phyloP scores from a whole-genome alignment of 2,888 invertebrate genomes.

The Xanthostigma xanthostigma region DNA sequence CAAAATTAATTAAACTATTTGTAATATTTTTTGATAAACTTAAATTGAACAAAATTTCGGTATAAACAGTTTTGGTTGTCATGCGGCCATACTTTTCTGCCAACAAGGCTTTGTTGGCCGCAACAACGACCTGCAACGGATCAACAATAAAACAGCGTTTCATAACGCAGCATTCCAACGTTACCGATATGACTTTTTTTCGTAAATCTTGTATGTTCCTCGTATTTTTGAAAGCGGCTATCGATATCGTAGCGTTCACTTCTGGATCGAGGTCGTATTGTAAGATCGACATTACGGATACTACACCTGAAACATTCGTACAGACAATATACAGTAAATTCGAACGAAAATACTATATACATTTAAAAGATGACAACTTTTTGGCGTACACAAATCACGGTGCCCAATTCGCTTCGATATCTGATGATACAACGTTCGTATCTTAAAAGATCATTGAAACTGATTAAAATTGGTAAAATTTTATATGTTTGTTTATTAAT shows the following conservation, averaged over 20 bases:
- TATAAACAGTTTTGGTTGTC: conserved; percentile 44
- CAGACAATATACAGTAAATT: too few species aligned
- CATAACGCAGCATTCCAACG: conserved; percentile 42
- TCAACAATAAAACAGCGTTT: conserved; percentile 45
- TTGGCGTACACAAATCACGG: too few species aligned
- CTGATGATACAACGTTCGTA: too few species aligned
- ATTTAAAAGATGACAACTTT: too few species aligned
- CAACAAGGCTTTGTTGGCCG: conserved; percentile 49
- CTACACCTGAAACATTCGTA: too few species aligned
- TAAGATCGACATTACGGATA: too few species aligned
- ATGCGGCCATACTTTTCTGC: conserved; percentile 31
- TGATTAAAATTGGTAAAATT: too few species aligned
- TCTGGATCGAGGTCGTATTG: neutral
- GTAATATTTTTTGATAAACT: conserved; percentile 54
- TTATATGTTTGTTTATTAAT: too few species aligned
- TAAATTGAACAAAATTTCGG: conserved; percentile 53
- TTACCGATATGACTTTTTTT: conserved; percentile 36
- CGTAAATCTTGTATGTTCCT: conserved; percentile 38
- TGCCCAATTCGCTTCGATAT: too few species aligned
- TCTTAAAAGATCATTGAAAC: too few species aligned
- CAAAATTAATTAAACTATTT: conserved; percentile 49
- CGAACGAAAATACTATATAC: too few species aligned
- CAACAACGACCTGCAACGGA: conserved; percentile 44
- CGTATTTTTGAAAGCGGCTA: conserved; percentile 33
- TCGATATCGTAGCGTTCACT: neutral